Percentiles rank a stretch among this genome's conserved stretches.
Evolutionary conservation across 2,888 invertebrate species (phyloP).

Genomic region (Syritta pipiens): DNA sequence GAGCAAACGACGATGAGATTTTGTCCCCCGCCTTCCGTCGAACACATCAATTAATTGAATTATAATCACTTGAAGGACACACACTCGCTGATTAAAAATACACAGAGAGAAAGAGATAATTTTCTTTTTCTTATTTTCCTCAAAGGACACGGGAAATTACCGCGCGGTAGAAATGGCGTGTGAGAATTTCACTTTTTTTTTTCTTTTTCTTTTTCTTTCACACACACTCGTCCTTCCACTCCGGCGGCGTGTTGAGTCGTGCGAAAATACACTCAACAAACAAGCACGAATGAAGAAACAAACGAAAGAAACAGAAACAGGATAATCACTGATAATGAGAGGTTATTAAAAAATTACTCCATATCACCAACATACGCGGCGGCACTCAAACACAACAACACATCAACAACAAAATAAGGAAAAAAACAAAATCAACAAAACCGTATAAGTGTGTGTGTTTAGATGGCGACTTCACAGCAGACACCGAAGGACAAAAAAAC

Average conservation of each 20-base stretch:
- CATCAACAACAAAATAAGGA: too few species aligned
- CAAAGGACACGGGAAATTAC: not conserved
- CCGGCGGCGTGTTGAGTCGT: constrained; percentile 29
- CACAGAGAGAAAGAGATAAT: not conserved
- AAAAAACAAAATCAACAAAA: too few species aligned
- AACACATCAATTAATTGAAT: constrained; percentile 60
- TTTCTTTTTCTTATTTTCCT: too few species aligned
- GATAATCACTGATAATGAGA: constrained; percentile 47
- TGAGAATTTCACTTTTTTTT: constrained; percentile 43
- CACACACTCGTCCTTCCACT: constrained; percentile 19
- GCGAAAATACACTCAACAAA: constrained; percentile 7
- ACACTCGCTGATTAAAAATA: constrained; percentile 17
- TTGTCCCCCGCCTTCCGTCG: too few species aligned
- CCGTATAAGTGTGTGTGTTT: constrained; percentile 1
- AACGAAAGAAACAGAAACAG: not conserved
- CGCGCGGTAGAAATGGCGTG: too few species aligned
- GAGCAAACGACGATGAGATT: too few species aligned
- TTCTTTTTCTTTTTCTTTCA: not conserved
- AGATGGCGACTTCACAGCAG: not conserved
- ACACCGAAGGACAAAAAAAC: constrained; percentile 28
- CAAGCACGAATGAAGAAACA: too few species aligned
- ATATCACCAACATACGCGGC: not conserved
- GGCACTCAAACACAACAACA: too few species aligned
- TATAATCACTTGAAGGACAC: constrained; percentile 41
- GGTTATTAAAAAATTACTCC: constrained; percentile 43